Base-by-base conservation (phyloP, 2,113 vertebrate genomes). In the human region DNA sequence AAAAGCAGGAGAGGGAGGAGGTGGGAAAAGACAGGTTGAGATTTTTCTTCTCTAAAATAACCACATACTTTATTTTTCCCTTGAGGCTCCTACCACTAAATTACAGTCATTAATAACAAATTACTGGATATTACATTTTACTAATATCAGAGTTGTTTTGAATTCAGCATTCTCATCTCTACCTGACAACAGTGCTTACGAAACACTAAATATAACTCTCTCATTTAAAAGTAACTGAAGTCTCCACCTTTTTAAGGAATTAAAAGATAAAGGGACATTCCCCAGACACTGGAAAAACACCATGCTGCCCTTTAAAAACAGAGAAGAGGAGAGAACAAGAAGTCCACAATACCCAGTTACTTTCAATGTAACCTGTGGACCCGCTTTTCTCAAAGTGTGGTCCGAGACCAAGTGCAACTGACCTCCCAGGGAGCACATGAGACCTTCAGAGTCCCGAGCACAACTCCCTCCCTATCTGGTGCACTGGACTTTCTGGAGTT, bases 351-450 rank as follows among this genome's bases (percentile, higher is more conserved):
- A 30, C 3, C 30, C 70, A 11, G 1, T 2, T n/a, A 20, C 6
- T 55, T 27, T 3, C 45, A 55, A 18, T 3, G n/a, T 20, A 61
- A 64, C 55, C 13, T 14, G 12, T 0, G 22, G 38, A 38, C 16
- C 48, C 23, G 55, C 55, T 43, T n/a, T 61, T 55, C 90, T 70
- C 80, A 32, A 18, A 70, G 59, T 30, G 80, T 17, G 12, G 3
- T 4, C 35, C 16, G 66, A n/a, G 64, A 17, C 43, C 79, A 9
- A 23, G 6, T 7, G 10, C 16, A 6, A 30, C 16, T 18, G 32
- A 35, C 6, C 40, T 30, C 20, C 40, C 72, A 2, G 2, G 23
- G n/a, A 38, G 11, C 18, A 2, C 1, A 1, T 0, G 5, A 17
- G 40, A 7, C 16, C 43, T 13, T 20, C 38, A 1, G 1, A 3